Percentiles rank a stretch among this genome's conserved stretches.
Evolutionary conservation across 2,888 invertebrate genomes (phyloP).

Genomic region (Pegoplata infirma): DNA sequence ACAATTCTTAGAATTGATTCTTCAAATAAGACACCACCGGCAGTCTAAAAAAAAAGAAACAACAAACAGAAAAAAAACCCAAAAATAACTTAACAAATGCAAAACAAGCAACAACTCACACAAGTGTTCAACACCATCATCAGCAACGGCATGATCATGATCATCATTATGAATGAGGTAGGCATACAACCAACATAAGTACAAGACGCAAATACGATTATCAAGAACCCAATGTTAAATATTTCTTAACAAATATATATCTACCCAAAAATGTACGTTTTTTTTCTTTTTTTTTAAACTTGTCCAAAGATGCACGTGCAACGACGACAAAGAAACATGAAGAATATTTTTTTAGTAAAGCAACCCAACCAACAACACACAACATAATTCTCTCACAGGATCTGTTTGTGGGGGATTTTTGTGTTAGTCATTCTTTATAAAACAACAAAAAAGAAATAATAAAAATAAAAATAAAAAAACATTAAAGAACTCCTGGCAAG

Average conservation of each 20-base stretch:
- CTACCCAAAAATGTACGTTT: slow-evolving; percentile 24
- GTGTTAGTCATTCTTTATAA: slow-evolving; percentile 45
- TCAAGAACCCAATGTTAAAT: slow-evolving; percentile 21
- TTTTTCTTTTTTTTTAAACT: slow-evolving; percentile 11
- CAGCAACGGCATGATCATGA: slow-evolving; percentile 21
- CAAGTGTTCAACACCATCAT: slow-evolving; percentile 59
- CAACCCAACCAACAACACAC: slow-evolving; percentile 14
- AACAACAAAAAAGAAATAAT: not conserved
- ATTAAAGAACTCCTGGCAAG: slow-evolving; percentile 60
- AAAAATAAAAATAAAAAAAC: slow-evolving; percentile 17
- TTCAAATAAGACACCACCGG: slow-evolving; percentile 58
- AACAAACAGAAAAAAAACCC: slow-evolving; percentile 18
- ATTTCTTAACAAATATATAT: slow-evolving; percentile 24
- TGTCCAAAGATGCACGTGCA: slow-evolving; percentile 58
- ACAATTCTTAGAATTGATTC: slow-evolving; percentile 58
- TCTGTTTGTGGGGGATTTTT: slow-evolving; percentile 32
- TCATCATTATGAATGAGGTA: slow-evolving; percentile 35
- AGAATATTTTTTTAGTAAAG: slow-evolving; percentile 13
- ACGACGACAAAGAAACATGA: slow-evolving; percentile 21
- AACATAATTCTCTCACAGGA: slow-evolving; percentile 58
- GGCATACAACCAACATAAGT: too few species aligned
- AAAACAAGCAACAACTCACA: slow-evolving; percentile 52
- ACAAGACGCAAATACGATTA: slow-evolving; percentile 3
- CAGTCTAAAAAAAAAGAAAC: slow-evolving; percentile 41
- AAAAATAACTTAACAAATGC: slow-evolving; percentile 56